Evolutionary conservation across 2,797 vertebrate genomes (phyloP), one percentile per base, ranked within the genome.

Genomic region (Galagoides demidoff): DNA sequence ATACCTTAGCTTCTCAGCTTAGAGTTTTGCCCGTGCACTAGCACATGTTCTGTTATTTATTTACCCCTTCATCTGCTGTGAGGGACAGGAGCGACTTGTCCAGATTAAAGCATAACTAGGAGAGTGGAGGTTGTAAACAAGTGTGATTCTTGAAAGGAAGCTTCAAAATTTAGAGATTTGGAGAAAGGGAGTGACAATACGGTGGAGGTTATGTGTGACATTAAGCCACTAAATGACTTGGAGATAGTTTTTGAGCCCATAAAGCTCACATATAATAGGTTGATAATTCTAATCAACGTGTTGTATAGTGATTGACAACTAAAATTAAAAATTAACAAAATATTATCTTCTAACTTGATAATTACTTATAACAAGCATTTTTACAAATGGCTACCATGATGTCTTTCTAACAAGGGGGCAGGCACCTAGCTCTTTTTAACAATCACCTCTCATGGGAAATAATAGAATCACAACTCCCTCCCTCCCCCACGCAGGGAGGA

Each of bases 251-350:
- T 59, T 85, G 27, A 94, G 27, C 5, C 55, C n/a, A 45, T 55
- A 79, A 74, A 76, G 93, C 81, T 91, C 45, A 92, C 8, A 66
- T 37, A 37, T 52, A 52, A 73, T 11, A 43, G 14, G 4, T 86
- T 94, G 84, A 55, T 91, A 89, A 84, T 87, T 96, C 23, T 7
- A 94, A 45, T 71, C 55, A 89, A 23, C 14, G 45, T 43, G 17
- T 9, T 14, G 55, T 92, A 13, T 2, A 37, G n/a, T 89, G 64
- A 92, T 12, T 82, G 37, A 90, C 13, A 78, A 85, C 71, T 92
- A 87, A 34, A 89, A 76, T 76, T 52, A 79, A 88, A 63, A 87
- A 39, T 55, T 73, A 81, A 91, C 14, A n/a, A 85, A 83, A 83
- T 37, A 71, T 25, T 59, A 25, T 74, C 66, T 77, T 91, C 11